Evolutionary conservation across 2,113 vertebrate genomes (phyloP).

Genomic region (Erpornis zantholeuca): DNA sequence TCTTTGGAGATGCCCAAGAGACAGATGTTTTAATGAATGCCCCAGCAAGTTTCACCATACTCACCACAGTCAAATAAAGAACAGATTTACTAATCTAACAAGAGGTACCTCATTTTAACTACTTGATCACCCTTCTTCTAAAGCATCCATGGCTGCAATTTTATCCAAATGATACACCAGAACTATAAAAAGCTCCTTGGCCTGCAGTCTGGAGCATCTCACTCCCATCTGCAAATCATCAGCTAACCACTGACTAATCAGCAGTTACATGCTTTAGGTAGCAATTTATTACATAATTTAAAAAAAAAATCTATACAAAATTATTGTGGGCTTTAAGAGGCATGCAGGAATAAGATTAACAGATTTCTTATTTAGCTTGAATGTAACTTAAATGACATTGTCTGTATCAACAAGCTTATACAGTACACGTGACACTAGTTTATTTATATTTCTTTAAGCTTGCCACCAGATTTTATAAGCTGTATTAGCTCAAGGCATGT

Average conservation of each 20-base stretch:
- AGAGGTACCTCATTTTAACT: background rate
- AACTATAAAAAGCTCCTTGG: constrained; percentile 33
- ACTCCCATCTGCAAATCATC: constrained; percentile 44
- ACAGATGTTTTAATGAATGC: background rate
- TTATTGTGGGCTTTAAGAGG: constrained; percentile 1
- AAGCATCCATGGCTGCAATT: background rate
- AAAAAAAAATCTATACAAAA: background rate
- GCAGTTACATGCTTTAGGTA: constrained; percentile 41
- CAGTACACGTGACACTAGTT: background rate
- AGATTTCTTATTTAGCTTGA: background rate
- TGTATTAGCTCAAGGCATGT: background rate
- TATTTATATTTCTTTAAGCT: background rate
- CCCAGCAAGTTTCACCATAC: background rate
- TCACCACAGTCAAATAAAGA: background rate
- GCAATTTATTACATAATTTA: constrained; percentile 25
- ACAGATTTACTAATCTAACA: background rate
- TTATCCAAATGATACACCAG: constrained; percentile 35
- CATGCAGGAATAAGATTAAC: constrained; percentile 24
- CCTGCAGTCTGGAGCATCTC: constrained; percentile 9
- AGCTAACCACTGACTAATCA: constrained; percentile 49
- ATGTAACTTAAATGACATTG: background rate
- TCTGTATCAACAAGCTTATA: background rate
- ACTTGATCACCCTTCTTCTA: background rate
- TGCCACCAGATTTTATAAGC: background rate
- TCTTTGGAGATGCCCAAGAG: background rate